These are phyloP conservation scores for Aleiodes testaceus DNA, from an alignment of 2,888 invertebrate genomes.

Conservation along the genomic window DNA sequence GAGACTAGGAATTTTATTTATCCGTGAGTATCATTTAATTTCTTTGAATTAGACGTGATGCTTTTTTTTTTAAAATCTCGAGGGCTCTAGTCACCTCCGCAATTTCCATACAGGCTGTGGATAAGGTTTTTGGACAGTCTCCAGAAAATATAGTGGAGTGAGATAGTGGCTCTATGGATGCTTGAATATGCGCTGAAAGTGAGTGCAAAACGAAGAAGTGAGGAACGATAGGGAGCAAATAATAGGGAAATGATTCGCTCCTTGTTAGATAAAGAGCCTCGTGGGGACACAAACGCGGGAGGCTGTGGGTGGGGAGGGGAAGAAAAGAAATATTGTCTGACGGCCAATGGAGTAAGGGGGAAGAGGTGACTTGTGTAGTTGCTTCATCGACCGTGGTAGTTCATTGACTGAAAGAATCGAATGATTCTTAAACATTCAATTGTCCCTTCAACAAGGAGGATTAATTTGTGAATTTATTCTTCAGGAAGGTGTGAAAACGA, in stretches of 20 bases:
- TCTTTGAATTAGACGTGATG: conserved; percentile 17
- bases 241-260: conserved; percentile 74
- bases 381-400: conserved; percentile 63
- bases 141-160: conserved; percentile 68
- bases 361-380: conserved; percentile 63
- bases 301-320: conserved; percentile 38
- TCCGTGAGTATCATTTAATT: too few species aligned
- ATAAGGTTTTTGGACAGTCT: conserved; percentile 69
- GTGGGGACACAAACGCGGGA: conserved; percentile 61
- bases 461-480: too few species aligned
- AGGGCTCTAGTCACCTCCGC: conserved; percentile 20
- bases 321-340: conserved; percentile 71
- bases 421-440: conserved; percentile 12
- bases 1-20: conserved; percentile 26
- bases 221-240: conserved; percentile 70
- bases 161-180: conserved; percentile 46
- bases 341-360: conserved; percentile 65
- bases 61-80: conserved; percentile 43
- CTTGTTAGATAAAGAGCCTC: conserved; percentile 72
- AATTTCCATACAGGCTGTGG: conserved; percentile 52
- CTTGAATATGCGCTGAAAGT: conserved; percentile 61
- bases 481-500: neutral
- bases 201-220: conserved; percentile 63
- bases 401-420: conserved; percentile 41
- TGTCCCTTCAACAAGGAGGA: neutral